phyloP scores from a whole-genome alignment of 2,113 vertebrate genomes.

The Mirza zaza region DNA sequence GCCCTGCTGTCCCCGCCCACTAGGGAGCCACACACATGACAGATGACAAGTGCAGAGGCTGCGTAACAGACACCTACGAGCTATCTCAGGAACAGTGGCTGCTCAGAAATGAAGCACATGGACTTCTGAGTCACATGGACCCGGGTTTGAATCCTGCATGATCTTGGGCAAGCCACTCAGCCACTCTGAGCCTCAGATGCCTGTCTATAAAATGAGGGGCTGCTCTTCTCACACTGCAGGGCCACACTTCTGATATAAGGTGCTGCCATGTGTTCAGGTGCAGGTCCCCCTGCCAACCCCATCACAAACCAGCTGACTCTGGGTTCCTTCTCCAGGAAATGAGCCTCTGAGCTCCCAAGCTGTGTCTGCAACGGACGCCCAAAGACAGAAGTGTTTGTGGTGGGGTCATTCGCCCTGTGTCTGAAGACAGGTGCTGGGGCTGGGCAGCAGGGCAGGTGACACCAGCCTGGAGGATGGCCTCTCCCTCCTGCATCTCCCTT shows the following conservation, averaged over 20 bases:
- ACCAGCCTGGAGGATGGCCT: not conserved
- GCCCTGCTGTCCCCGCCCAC: not conserved
- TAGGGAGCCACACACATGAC: not conserved
- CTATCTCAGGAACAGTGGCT: not conserved
- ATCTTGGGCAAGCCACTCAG: not conserved
- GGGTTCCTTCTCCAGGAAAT: not conserved
- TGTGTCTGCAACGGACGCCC: not conserved
- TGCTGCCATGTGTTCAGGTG: not conserved
- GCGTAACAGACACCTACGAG: not conserved
- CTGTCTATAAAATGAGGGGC: not conserved
- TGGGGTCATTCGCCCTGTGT: not conserved
- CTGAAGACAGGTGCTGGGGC: not conserved
- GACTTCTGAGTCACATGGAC: not conserved
- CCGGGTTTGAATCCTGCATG: not conserved
- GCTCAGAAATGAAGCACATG: not conserved
- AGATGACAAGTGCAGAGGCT: not conserved
- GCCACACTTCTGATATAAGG: not conserved
- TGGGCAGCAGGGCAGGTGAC: not conserved
- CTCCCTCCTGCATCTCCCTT: too few relatives aligned
- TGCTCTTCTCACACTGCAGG: not conserved
- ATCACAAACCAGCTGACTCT: not conserved
- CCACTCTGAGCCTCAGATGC: not conserved
- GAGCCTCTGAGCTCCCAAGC: not conserved
- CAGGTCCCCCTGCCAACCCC: fast-evolving
- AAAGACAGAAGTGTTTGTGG: not conserved